Evolutionary conservation across 2,888 invertebrate species (phyloP).

Genomic region (Epinotia bilunana): DNA sequence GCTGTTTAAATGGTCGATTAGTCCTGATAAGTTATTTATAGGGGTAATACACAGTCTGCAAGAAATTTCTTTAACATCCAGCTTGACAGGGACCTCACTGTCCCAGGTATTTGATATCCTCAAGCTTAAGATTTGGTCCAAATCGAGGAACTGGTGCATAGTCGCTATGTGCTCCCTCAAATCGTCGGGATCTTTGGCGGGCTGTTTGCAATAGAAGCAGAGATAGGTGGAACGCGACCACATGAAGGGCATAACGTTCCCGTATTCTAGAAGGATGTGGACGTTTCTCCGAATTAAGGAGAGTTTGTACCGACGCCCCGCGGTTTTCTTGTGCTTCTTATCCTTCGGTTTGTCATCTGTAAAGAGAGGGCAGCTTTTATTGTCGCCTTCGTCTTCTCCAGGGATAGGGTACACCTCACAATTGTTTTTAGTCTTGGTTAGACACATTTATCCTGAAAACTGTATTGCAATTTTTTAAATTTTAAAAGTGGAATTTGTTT

Average conservation of each 20-base stretch:
- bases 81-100: conserved; percentile 43
- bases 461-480: too few relatives aligned
- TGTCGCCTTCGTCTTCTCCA: conserved; percentile 28
- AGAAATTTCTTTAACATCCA: conserved; percentile 41
- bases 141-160: conserved; percentile 36
- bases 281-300: conserved; percentile 40
- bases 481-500: too few relatives aligned
- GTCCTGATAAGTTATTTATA: conserved; percentile 6
- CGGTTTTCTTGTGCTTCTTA: conserved; percentile 33
- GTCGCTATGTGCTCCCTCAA: conserved; percentile 32
- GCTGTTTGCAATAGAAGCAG: conserved; percentile 44
- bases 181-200: conserved; percentile 28
- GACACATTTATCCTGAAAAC: too few relatives aligned
- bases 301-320: conserved; percentile 32
- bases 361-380: conserved; percentile 44
- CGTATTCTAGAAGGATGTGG: conserved; percentile 40
- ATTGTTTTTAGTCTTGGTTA: not conserved
- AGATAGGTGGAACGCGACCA: conserved; percentile 42
- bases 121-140: conserved; percentile 28
- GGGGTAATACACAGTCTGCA: conserved; percentile 41
- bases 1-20: conserved; percentile 24
- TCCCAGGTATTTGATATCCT: conserved; percentile 38
- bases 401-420: not conserved
- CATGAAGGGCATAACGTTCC: conserved; percentile 45
- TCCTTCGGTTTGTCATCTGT: conserved; percentile 38